Evolutionary conservation across 2,888 invertebrate species (phyloP).

Genomic region (Agrypnus murinus): DNA sequence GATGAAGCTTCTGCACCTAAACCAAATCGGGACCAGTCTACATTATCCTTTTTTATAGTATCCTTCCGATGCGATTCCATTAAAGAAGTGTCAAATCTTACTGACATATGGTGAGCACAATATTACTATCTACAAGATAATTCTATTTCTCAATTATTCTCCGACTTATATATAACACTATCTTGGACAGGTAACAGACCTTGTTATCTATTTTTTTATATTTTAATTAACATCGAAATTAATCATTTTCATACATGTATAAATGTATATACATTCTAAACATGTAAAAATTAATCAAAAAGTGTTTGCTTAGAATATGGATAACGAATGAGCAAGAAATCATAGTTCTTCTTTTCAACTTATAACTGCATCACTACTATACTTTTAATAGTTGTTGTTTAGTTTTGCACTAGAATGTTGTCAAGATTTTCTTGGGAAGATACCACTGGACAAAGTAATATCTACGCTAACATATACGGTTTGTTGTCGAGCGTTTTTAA

Average conservation of each 20-base stretch:
- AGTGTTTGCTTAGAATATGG: too few species aligned
- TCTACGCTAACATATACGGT: too few species aligned
- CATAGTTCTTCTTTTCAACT: too few species aligned
- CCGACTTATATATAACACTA: constrained; percentile 9
- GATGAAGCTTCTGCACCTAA: constrained; percentile 71
- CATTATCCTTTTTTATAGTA: constrained; percentile 51
- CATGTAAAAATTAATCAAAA: too few species aligned
- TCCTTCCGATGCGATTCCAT: constrained; percentile 33
- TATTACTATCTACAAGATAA: neutral
- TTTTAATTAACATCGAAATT: neutral
- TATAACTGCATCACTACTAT: too few species aligned
- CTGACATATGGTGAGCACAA: constrained; percentile 4
- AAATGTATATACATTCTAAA: too few species aligned
- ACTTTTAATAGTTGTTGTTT: too few species aligned
- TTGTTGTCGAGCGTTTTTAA: too few species aligned
- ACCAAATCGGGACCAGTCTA: constrained; percentile 76
- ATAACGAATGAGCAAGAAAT: too few species aligned
- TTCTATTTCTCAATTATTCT: neutral
- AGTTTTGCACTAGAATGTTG: too few species aligned
- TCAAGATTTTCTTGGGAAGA: too few species aligned
- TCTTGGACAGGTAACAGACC: neutral
- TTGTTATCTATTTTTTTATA: constrained; percentile 18
- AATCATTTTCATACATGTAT: neutral
- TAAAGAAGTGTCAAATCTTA: neutral
- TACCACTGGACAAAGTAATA: too few species aligned